Evolutionary conservation across 2,888 invertebrate species (phyloP).

Genomic region (Mantis religiosa): DNA sequence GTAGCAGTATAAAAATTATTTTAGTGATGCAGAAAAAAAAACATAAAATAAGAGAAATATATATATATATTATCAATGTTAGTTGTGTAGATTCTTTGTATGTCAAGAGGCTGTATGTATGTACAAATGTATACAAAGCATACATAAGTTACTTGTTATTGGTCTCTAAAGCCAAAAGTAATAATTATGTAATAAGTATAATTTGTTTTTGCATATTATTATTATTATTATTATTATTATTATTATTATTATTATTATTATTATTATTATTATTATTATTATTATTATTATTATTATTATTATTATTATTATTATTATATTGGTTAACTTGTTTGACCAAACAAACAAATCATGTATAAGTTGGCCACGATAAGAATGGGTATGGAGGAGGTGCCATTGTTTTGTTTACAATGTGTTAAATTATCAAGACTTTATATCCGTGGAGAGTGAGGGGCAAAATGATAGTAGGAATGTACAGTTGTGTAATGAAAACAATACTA

Average conservation of each 20-base stretch:
- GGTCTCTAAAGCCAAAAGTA: background rate
- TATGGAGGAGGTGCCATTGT: too few species aligned
- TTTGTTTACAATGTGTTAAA: too few species aligned
- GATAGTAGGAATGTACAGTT: too few species aligned
- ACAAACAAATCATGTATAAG: background rate
- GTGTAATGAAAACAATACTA: too few species aligned
- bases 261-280: too few species aligned
- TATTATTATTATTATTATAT: too few species aligned
- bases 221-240: too few species aligned
- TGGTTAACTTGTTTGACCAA: background rate
- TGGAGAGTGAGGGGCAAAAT: too few species aligned
- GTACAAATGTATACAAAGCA: background rate
- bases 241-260: too few species aligned
- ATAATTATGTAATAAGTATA: background rate
- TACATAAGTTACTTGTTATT: background rate
- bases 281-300: too few species aligned
- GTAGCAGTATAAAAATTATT: background rate
- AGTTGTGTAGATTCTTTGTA: background rate
- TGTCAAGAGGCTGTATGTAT: background rate
- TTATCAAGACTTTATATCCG: too few species aligned
- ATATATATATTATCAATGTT: background rate
- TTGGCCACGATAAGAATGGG: too few species aligned
- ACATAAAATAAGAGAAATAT: background rate
- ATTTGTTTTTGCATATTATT: background rate
- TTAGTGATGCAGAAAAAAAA: background rate